These are phyloP conservation scores for Pristionchus exspectatus DNA, from an alignment of 2,888 invertebrate species.

Conservation along the genomic window DNA sequence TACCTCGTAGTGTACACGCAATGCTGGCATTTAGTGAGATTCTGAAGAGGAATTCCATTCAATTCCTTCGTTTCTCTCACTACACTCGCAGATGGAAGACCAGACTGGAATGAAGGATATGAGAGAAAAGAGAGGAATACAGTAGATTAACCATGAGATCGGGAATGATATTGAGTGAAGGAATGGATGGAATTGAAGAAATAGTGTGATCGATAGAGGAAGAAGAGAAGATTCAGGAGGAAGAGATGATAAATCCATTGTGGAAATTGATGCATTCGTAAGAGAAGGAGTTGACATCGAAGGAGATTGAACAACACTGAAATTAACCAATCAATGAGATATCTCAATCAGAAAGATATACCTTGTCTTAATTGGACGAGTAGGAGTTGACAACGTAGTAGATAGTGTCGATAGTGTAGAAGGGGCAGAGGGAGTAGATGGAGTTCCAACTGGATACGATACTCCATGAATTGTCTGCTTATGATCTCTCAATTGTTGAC, in stretches of 20 bases:
- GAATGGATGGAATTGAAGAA: not conserved
- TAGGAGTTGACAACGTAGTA: slow-evolving; percentile 59
- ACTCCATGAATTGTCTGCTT: slow-evolving; percentile 98
- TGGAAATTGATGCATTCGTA: not conserved
- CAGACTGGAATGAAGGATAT: not conserved
- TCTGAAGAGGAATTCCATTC: slow-evolving; percentile 29
- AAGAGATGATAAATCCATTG: slow-evolving; percentile 1
- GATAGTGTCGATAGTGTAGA: no score
- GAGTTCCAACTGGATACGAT: slow-evolving; percentile 59
- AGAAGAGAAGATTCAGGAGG: not conserved
- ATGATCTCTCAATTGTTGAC: slow-evolving; percentile 96
- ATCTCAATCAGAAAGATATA: not conserved
- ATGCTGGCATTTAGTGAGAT: slow-evolving; percentile 42
- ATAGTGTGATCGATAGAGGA: not conserved
- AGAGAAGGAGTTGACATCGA: not conserved
- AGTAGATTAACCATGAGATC: not conserved
- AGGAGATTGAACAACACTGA: slow-evolving; percentile 27
- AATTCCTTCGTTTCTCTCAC: not conserved
- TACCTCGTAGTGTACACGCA: slow-evolving; percentile 53
- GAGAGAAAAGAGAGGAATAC: not conserved
- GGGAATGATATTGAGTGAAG: not conserved
- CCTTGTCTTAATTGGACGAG: slow-evolving; percentile 31
- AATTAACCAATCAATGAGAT: not conserved
- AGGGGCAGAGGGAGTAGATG: slow-evolving; percentile 52
- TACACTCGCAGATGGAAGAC: slow-evolving; percentile 11